Evolutionary conservation across 1,140 invertebrate species (phyloP), one percentile per base, ranked within the genome.

Genomic region (Pseudomyrmex dendroicus): DNA sequence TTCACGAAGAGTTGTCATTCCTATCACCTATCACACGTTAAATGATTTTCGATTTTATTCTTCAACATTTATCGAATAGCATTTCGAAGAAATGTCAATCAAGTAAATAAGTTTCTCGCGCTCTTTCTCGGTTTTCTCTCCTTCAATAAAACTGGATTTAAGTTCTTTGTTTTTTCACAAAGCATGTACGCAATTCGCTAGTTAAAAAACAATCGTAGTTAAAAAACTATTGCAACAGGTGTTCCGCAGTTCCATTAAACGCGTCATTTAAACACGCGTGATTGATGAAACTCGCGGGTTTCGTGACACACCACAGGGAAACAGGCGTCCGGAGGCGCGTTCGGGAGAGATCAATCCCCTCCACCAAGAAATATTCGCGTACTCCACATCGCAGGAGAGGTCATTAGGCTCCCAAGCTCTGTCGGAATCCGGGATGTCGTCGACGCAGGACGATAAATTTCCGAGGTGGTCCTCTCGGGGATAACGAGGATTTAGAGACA

Each of bases 381-480:
- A 82, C 84, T 67, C 86, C 48, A 72, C 84, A 77, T 66, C 82
- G 52, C 74, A 84, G 52, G 86, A 89, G 87, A 82, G 86, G 86
- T 89, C 87, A 89, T 88, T 89, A 89, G 84, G 87, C 87, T 88
- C 62, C 77, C 86, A 85, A 87, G 86, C 87, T 88, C 73, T 59
- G 87, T 80, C 84, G 66, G 61, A 59, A 87, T 85, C 86, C 78
- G 64, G 67, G 76, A 86, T 89, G 87, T 89, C 84, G 84, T 86
- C 82, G 84, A 89, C 86, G 54, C 46, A 59, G 82, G 77, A 86
- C 87, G 82, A 89, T 89, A 89, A 89, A 89, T 89, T 88, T 86
- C 73, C 76, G 50, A 86, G 87, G 50, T 86, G 87, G 84, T 84
- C 82, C 78, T 70, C 61, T 48, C 50, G 68, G 35, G 78, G 67